Evolutionary conservation across 2,113 vertebrate genomes (phyloP), one percentile per base, ranked within the genome.

Genomic region (Syngnathus floridae): DNA sequence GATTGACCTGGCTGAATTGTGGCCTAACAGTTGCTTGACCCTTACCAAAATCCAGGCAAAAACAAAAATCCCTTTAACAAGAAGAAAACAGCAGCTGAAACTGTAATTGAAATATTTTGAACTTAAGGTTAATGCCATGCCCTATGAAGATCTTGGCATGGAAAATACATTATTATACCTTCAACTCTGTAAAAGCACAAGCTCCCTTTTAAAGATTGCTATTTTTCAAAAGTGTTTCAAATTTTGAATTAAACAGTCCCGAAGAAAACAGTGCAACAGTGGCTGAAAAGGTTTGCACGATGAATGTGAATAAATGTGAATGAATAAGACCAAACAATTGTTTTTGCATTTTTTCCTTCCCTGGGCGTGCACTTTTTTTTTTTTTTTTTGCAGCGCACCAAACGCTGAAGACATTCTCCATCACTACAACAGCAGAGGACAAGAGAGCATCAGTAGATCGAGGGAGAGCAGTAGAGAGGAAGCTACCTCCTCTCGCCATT

Each of bases 371-470:
- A 22, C 43, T 84, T 83, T 86, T 7, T 45, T 45, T 45, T 16
- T 21, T 49, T n/a, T 49, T 49, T 49, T 2, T 84, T 84, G 58
- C 75, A 77, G 82, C 64, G 75, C 60, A 49, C 54, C 35, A 69
- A 19, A 48, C 61, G 72, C 84, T 75, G 83, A 79, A 84, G 80
- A 75, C 84, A 75, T 76, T 81, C 72, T 73, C 70, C 66, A 67
- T 83, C 73, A 86, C 69, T 64, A 62, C 79, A 76, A 79, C 79
- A 84, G 83, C 80, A 84, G 81, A 81, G 78, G 88, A 88, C 84
- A 76, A 66, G 70, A 56, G 77, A 78, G 84, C 83, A 80, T 74
- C 84, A 79, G 75, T 70, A 76, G 82, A 83, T 81, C 69, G 77
- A 78, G 64, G 48, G 61, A 63, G 65, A 43, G 60, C 52, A 73